Evolutionary conservation across 2,797 vertebrate species (phyloP).

Genomic region (Eremophila alpestris): DNA sequence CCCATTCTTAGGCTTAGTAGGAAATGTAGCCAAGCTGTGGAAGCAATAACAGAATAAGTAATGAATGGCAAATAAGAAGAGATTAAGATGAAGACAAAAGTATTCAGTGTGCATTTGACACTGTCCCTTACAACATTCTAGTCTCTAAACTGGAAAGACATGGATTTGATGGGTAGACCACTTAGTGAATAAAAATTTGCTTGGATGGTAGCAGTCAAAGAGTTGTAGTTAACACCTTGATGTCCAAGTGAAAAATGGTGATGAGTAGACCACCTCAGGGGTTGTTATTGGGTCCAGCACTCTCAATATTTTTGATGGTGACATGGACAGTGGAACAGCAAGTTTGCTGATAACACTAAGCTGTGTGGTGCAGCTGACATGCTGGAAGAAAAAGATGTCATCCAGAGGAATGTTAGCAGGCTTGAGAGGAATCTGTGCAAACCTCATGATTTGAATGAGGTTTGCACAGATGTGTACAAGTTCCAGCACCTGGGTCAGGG

Average conservation of each 20-base stretch:
- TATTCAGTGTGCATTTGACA: neutral
- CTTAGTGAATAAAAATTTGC: neutral
- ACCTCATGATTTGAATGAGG: no score
- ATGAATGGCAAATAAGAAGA: neutral
- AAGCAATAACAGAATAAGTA: neutral
- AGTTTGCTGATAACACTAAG: neutral
- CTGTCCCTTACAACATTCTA: neutral
- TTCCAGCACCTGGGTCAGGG: neutral
- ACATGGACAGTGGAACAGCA: neutral
- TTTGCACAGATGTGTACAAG: neutral
- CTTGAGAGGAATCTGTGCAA: neutral
- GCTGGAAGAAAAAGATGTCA: neutral
- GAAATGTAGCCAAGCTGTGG: neutral
- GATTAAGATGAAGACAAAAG: neutral
- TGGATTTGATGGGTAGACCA: neutral
- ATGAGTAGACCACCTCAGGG: neutral
- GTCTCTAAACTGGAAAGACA: neutral
- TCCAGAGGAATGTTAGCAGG: neutral
- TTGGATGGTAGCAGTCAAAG: neutral
- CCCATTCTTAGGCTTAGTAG: neutral
- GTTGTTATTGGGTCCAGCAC: fast-evolving
- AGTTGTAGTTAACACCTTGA: fast-evolving
- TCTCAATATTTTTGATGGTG: neutral
- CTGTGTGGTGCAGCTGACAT: fast-evolving
- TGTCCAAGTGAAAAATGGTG: neutral